Evolutionary conservation across 1,140 invertebrate genomes (phyloP), one percentile per base, ranked within the genome.

Genomic region (Drosophila kepulauana): DNA sequence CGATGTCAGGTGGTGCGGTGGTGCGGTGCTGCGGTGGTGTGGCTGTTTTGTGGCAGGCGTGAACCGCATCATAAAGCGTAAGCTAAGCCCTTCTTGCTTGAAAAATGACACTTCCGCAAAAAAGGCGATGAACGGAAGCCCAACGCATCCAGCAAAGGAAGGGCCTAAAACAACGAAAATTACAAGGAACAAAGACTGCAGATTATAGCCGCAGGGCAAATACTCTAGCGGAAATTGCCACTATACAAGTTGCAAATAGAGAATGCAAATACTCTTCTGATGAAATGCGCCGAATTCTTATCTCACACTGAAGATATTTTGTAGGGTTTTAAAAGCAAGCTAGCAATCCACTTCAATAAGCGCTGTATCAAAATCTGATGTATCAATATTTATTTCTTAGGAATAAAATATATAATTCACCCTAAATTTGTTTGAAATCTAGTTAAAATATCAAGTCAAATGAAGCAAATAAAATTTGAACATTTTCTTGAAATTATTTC

Each of bases 21-120:
- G 0, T 4, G n/a, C 13, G 52, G 52, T 11, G 33, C 2, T 15
- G 30, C 10, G 62, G 25, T 2, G 10, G 38, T 28, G 38, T 13
- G 48, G 65, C 49, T 78, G 73, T 38, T 65, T 59, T 71, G 69
- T 16, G 66, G 70, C 68, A 57, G 79, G 79, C 84, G 82, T 79
- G 82, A 79, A 75, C 72, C 54, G 67, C 81, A 79, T 81, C 78
- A 65, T 79, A 78, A 89, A 79, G 70, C 78, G 73, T 78, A 85
- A 79, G 78, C 84, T 81, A 76, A 85, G 79, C 86, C 86, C 81
- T 90, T 81, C 79, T 89, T 85, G 75, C 66, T 72, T 85, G 86
- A 85, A 86, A 90, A 89, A 90, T 82, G 85, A 89, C 85, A 89
- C 85, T 89, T 89, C 85, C 85, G 79, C 74, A 59, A 45, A 61